Conservation (phyloP, 2,797 vertebrate species). For the Stomatorhinus walkeri region DNA sequence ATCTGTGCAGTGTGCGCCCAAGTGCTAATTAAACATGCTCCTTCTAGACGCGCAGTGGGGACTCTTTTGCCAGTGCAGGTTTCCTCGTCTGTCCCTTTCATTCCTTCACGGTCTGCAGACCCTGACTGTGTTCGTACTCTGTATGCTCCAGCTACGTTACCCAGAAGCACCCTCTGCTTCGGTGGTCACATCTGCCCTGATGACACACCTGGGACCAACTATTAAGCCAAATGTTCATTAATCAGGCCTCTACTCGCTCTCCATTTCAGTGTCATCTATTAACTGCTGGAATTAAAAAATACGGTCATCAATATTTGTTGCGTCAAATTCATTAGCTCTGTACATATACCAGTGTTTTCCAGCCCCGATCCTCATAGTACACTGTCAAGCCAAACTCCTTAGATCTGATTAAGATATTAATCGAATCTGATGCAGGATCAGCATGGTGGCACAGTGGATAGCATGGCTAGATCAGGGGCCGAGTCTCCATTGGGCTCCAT, state of each 20-base stretch:
- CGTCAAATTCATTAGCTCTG: slow-evolving; percentile 1
- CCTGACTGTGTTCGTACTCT: not conserved
- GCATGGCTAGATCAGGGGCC: not conserved
- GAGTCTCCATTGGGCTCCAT: not conserved
- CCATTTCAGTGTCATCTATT: not conserved
- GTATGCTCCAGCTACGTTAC: not conserved
- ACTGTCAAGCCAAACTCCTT: not conserved
- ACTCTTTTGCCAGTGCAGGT: not conserved
- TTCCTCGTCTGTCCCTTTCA: not conserved
- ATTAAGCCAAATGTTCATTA: not conserved
- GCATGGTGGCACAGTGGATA: not conserved
- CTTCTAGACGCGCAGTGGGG: not conserved
- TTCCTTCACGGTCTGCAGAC: not conserved
- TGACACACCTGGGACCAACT: not conserved
- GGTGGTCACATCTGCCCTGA: not conserved
- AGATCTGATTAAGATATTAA: not conserved
- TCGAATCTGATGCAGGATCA: not conserved
- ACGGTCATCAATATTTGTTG: not conserved
- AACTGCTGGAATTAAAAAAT: not conserved
- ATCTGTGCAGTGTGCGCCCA: not conserved
- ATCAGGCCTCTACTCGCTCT: not conserved
- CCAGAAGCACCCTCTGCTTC: not conserved
- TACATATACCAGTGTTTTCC: not conserved
- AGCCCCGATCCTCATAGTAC: not conserved
- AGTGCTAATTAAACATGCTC: slow-evolving; percentile 20